Percentiles rank a stretch among this genome's conserved stretches.
These are phyloP conservation scores for Pseudomugil gertrudae DNA, from an alignment of 2,797 vertebrate genomes.

Conservation along the genomic window DNA sequence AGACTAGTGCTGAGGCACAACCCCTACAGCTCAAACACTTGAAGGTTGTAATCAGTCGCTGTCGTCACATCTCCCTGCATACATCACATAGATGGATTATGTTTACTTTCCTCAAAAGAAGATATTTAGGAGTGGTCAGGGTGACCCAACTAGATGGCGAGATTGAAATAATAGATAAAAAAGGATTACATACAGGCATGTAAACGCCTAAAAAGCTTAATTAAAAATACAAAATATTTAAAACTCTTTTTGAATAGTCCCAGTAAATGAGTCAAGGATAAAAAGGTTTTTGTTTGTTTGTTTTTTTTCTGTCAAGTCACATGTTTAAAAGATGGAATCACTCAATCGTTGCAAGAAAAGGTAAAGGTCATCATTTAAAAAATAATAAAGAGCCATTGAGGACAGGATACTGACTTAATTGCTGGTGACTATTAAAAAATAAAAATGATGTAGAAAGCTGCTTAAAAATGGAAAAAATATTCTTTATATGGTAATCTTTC, in stretches of 20 bases:
- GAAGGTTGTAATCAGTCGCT: constrained; percentile 12
- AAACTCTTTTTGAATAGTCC: neutral
- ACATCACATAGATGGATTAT: neutral
- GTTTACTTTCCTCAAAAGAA: neutral
- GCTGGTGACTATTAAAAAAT: neutral
- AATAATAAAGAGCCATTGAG: neutral
- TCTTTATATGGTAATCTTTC: too few species aligned
- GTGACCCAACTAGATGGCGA: constrained; percentile 3
- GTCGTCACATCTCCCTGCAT: constrained; percentile 1
- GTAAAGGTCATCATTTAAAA: neutral
- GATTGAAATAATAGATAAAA: neutral
- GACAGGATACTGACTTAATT: neutral
- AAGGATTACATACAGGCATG: neutral
- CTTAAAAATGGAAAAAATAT: too few species aligned
- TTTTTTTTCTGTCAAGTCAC: neutral
- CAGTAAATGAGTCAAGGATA: neutral
- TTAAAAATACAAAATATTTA: constrained; percentile 2
- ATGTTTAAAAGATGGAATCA: neutral
- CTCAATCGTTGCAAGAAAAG: neutral
- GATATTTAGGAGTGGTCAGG: neutral
- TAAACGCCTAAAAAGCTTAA: constrained; percentile 1
- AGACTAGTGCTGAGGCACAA: constrained; percentile 10
- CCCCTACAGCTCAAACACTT: constrained; percentile 12
- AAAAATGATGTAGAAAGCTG: too few species aligned
- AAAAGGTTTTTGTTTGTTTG: too few species aligned